Conservation (phyloP, 2,888 invertebrate genomes). For the Amphipoea oculea region DNA sequence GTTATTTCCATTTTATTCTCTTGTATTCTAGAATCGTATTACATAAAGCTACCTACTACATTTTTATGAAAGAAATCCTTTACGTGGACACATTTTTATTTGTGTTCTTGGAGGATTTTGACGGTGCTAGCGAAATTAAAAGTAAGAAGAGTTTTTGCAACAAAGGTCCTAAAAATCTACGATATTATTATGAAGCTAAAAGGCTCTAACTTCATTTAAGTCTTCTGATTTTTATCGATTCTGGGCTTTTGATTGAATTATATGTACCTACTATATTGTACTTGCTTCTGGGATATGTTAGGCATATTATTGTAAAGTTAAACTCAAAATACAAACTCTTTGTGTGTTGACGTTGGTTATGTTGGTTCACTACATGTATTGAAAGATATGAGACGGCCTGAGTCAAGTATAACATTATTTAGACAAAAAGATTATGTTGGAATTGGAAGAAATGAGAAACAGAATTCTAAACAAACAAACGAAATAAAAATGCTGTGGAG, state of each 20-base stretch:
- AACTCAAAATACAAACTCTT: not conserved
- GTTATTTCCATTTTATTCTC: constrained; percentile 65
- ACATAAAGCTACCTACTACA: constrained; percentile 49
- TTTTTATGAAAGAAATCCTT: constrained; percentile 62
- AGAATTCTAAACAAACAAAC: constrained; percentile 52
- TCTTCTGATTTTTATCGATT: not conserved
- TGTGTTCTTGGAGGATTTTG: constrained; percentile 44
- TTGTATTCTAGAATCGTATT: constrained; percentile 61
- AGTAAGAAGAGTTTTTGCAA: not conserved
- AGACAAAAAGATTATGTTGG: constrained; percentile 6
- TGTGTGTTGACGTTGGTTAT: not conserved
- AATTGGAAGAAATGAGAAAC: constrained; percentile 51
- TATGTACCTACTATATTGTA: not conserved
- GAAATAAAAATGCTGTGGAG: constrained; percentile 53
- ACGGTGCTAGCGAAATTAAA: constrained; percentile 56
- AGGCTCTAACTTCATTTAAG: not conserved
- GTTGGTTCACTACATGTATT: constrained; percentile 18
- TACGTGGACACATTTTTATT: constrained; percentile 50
- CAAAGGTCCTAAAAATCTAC: not conserved
- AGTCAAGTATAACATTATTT: constrained; percentile 22
- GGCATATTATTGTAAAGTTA: not conserved
- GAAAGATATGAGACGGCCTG: constrained; percentile 9
- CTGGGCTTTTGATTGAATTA: not conserved
- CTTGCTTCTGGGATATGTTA: not conserved
- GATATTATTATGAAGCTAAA: not conserved